Base-by-base conservation (phyloP, 2,113 vertebrate species). In the Ciconia maguari region DNA sequence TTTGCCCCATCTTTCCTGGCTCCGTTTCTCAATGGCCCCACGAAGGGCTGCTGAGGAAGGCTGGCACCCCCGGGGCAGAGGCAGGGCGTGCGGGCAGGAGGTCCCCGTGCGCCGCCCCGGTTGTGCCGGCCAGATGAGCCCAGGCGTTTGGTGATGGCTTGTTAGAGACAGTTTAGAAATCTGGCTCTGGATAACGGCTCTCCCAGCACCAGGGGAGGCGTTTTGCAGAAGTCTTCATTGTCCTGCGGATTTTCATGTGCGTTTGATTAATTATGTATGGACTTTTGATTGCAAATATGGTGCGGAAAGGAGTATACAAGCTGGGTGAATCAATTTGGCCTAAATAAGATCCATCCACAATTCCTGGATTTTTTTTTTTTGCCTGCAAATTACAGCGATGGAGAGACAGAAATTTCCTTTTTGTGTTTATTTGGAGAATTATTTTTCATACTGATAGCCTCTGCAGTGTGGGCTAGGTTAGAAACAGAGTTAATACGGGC, bases 201-300 rank as follows among this genome's bases (percentile, higher is more conserved):
- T 54, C 49, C n/a, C 51, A 13, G 69, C 65, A 8, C 46, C 4
- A 0, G 15, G 68, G 71, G 24, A 54, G 49, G 34, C 2, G 0
- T 38, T 42, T 16, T 19, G 70, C 82, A 55, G 32, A 36, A 41
- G 19, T 13, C 70, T 38, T 89, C 82, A 3, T 9, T n/a, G 48
- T 76, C 86, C 82, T 80, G 68, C 1, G 6, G 44, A 24, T 83
- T 48, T 80, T 61, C 87, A 25, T 77, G 86, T 27, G 66, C 1
- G 3, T 38, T 60, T 22, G 36, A 54, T 94, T 90, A 88, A 96
- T 92, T 86, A 86, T 90, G 72, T 21, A 96, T 62, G 76, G 86
- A 7, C 15, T 70, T 86, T 11, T 83, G 89, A 94, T 94, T 94
- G 93, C 88, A 86, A 69, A 88, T 41, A 32, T 1, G 13, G 30